Evolutionary conservation across 2,888 invertebrate genomes (phyloP).

Genomic region (Drosophila eohydei): DNA sequence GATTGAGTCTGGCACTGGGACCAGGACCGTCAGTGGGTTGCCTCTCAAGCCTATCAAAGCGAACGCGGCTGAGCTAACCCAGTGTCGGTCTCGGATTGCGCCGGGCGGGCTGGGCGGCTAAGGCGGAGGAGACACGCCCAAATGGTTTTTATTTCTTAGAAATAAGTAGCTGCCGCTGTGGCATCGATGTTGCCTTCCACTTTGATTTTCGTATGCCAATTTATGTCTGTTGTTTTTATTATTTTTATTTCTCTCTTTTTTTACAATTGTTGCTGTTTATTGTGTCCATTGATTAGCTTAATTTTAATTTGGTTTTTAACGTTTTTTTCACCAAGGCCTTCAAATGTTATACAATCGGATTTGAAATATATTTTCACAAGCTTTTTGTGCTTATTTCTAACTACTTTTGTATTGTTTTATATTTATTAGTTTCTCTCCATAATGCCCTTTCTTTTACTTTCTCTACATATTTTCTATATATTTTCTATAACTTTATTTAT

Average conservation of each 20-base stretch:
- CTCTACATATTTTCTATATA: neutral
- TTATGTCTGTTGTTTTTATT: slow-evolving; percentile 32
- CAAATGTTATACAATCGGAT: too few species aligned
- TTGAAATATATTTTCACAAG: neutral
- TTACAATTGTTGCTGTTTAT: slow-evolving; percentile 9
- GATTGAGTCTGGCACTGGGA: neutral
- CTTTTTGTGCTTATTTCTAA: neutral
- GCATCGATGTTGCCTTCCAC: slow-evolving; percentile 31
- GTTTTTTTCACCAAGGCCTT: neutral
- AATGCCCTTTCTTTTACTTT: neutral
- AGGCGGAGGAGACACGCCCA: slow-evolving; percentile 65
- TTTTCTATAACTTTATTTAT: neutral
- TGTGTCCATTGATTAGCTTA: slow-evolving; percentile 28
- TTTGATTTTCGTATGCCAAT: slow-evolving; percentile 46
- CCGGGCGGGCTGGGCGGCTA: slow-evolving; percentile 28
- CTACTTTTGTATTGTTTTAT: neutral
- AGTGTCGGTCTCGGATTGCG: slow-evolving; percentile 32
- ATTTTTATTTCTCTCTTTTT: neutral
- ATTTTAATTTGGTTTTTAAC: slow-evolving; percentile 14
- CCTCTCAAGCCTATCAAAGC: slow-evolving; percentile 56
- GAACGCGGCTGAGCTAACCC: slow-evolving; percentile 27
- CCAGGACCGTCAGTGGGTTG: slow-evolving; percentile 13
- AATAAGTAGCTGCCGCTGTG: slow-evolving; percentile 61
- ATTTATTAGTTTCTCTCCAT: neutral
- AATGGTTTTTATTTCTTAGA: slow-evolving; percentile 75